Evolutionary conservation across 2,113 vertebrate species (phyloP).

Genomic region (Sylvicapra grimmia): DNA sequence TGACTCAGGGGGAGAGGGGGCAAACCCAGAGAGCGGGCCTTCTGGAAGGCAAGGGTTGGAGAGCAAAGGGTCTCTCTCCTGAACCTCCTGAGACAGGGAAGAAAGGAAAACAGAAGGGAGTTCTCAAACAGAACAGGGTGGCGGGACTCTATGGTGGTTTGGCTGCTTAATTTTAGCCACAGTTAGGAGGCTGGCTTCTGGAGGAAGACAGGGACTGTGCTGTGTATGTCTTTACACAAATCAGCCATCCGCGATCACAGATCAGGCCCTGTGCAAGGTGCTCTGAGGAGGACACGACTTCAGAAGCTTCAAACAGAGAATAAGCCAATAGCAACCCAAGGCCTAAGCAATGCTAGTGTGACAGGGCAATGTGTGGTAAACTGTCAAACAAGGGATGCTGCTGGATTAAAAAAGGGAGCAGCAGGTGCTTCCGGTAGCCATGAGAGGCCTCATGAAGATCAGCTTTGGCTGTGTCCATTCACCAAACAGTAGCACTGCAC

Average conservation of each 20-base stretch:
- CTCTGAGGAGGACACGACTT: not conserved
- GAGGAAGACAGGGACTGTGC: not conserved
- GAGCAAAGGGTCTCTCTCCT: not conserved
- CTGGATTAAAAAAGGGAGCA: not conserved
- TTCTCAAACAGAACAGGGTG: not conserved
- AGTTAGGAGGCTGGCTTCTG: not conserved
- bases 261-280: not conserved
- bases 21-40: not conserved
- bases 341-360: not conserved
- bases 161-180: not conserved
- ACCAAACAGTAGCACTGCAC: not conserved
- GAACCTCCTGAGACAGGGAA: not conserved
- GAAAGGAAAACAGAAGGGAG: not conserved
- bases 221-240: not conserved
- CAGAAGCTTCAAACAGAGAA: not conserved
- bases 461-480: not conserved
- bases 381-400: not conserved
- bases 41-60: not conserved
- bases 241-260: no score
- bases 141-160: not conserved
- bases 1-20: accelerated
- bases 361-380: not conserved
- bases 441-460: not conserved
- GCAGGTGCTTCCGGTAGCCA: not conserved
- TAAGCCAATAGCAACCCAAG: not conserved